Conservation (phyloP, 2,113 vertebrate species). For the Meleagris gallopavo region DNA sequence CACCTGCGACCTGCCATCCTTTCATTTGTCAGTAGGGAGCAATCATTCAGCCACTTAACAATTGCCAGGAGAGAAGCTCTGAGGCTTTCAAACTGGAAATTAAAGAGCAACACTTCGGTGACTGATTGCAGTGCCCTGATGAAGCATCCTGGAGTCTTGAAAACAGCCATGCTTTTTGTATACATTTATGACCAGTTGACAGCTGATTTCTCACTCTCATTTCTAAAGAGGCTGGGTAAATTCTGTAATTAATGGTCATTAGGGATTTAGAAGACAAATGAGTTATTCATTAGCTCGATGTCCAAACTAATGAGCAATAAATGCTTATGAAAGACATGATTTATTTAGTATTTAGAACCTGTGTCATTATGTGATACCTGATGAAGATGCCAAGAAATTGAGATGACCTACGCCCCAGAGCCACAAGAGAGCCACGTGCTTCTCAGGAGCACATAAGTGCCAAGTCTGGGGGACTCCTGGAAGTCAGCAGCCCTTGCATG, state of each 20-base stretch:
- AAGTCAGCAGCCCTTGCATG: neutral
- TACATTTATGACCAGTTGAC: slow-evolving; percentile 30
- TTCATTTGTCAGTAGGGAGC: slow-evolving; percentile 63
- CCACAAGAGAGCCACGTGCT: neutral
- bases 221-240: slow-evolving; percentile 24
- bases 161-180: neutral
- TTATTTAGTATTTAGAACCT: slow-evolving; percentile 61
- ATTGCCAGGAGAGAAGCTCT: slow-evolving; percentile 8
- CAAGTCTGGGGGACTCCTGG: neutral
- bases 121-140: slow-evolving; percentile 40
- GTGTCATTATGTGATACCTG: slow-evolving; percentile 17
- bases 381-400: slow-evolving; percentile 14
- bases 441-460: neutral
- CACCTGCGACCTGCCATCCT: slow-evolving; percentile 67
- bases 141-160: slow-evolving; percentile 22
- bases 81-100: slow-evolving; percentile 38
- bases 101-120: slow-evolving; percentile 19
- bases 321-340: slow-evolving; percentile 69
- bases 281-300: slow-evolving; percentile 53
- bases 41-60: slow-evolving; percentile 68
- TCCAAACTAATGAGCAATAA: slow-evolving; percentile 72
- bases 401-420: neutral
- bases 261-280: slow-evolving; percentile 69
- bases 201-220: slow-evolving; percentile 36
- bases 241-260: slow-evolving; percentile 66